Evolutionary conservation across 2,888 invertebrate species (phyloP), one percentile per base, ranked within the genome.

Genomic region (Hofmannophila pseudospretella): DNA sequence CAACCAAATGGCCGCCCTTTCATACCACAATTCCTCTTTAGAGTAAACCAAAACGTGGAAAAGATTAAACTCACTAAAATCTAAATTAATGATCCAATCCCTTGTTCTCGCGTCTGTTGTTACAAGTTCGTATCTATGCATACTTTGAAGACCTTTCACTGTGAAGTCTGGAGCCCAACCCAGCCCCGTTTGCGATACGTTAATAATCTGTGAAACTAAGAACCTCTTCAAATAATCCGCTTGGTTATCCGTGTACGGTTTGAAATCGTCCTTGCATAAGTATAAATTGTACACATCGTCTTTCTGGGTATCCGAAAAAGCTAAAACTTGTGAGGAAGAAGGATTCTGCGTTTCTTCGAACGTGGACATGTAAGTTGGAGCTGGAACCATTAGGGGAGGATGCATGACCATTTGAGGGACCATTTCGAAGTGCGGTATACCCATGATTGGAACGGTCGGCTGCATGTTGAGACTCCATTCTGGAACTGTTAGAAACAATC

Each of bases 1-100:
- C 12, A 86, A 57, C 81, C 82, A 84, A 14, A 86, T 65, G 3
- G 82, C 82, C 0, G 79, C 84, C 1, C 85, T 67, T 44, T 85
- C 81, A 46, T 72, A 81, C 81, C 79, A 82, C 40, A 82, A 41
- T 49, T 85, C 76, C 44, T 85, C 82, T 22, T 73, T 70, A 0
- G 74, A 76, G 45, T 81, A 84, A 8, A 79, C 74, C 7, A 84
- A 48, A 1, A 81, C 68, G 39, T 71, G 64, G 47, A 79, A 81
- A 8, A 54, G 44, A 9, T 39, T 39, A 20, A 80, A 75, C 1
- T 58, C 54, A 12, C 59, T 62, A 48, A 79, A 84, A 62, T 81
- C 64, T 45, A 81, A 54, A 30, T 58, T 54, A 13, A 74, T 19
- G 25, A 85, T 55, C 85, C 85, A 86, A 41, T 76, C 57, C 39